Evolutionary conservation across 2,797 vertebrate genomes (phyloP), one percentile per base, ranked within the genome.

Genomic region (Thalassophryne amazonica): DNA sequence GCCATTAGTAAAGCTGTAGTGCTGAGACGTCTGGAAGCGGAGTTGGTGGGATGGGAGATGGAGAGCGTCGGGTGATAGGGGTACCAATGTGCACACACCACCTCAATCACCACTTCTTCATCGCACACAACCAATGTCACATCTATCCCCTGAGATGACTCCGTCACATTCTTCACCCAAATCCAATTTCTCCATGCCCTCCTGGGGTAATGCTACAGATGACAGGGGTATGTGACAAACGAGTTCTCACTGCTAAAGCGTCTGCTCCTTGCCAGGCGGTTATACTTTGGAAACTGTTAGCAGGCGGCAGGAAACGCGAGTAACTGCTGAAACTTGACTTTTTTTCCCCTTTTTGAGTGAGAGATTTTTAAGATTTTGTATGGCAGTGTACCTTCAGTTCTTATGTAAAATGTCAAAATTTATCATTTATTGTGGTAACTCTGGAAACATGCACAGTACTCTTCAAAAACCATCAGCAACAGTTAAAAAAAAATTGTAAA

Each of bases 121-220:
- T 78, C 79, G 69, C 80, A 81, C 67, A 61, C 50, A 83, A 58
- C 73, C 76, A 83, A 73, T 80, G 78, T 75, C 68, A 76, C 78
- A 80, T 86, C 70, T 72, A 69, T 83, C 82, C 81, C 70, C 52
- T 53, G 83, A 75, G 80, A 81, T 29, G 67, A 70, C 74, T 81
- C 75, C 69, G 57, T 80, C 71, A 75, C 73, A 86, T 87, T 80
- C 73, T 72, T 87, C 84, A 80, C 86, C 80, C 72, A 84, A 86
- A 87, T 87, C 76, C 83, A 88, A 86, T 88, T 86, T 81, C 72
- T 71, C 66, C 67, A 69, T 47, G 34, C 57, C 86, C 82, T 86
- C 82, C 77, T 70, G 77, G 78, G 86, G 75, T 78, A n/a, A 62
- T 50, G 73, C 69, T 59, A 71, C 65, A 56, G 73, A 82, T 80